Base-by-base conservation (phyloP, 2,888 invertebrate species). In the Halictus quadricinctus region DNA sequence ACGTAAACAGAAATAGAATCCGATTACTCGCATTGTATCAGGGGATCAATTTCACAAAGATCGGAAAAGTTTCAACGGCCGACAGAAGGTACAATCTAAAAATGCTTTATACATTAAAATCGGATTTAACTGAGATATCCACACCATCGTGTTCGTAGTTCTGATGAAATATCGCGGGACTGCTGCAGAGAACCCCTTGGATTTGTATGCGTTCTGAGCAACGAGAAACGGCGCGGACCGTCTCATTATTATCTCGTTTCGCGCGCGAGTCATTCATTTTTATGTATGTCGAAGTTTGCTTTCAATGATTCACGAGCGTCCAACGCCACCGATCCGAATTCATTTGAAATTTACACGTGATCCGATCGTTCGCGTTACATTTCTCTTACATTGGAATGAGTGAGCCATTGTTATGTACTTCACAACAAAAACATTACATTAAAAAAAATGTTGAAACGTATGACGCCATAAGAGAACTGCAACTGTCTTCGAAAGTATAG, bases 251-350 rank as follows among this genome's bases (percentile, higher is more conserved):
- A 91, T 89, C 92, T 90, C 85, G 86, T 86, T 85, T 79, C 74
- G 76, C 78, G 85, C 78, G 85, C 90, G 90, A 91, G 90, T 92
- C 91, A 92, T 91, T 91, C 87, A 88, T 90, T 91, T 91, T 91
- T 88, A 91, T 89, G 90, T 90, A 58, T 60, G 73, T 76, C 54
- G 72, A 76, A 85, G 73, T 82, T 79, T 87, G 88, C 87, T 88
- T 88, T 88, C 85, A 79, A 77, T 90, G 89, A 88, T 89, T 87
- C 90, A 90, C 83, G 87, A 77, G 79, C 81, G 80, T 75, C 80
- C 83, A 82, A 81, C 82, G 72, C 84, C 79, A 79, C 60, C 70
- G 76, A 72, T 36, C 41, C 60, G 83, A 76, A 58, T 46, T 69
- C 72, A 54, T 69, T 85, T 46, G 54, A 46, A 85, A 69, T 85